These are phyloP conservation scores for Listrodromus nycthemerus DNA, from an alignment of 2,888 invertebrate species.

Conservation along the genomic window DNA sequence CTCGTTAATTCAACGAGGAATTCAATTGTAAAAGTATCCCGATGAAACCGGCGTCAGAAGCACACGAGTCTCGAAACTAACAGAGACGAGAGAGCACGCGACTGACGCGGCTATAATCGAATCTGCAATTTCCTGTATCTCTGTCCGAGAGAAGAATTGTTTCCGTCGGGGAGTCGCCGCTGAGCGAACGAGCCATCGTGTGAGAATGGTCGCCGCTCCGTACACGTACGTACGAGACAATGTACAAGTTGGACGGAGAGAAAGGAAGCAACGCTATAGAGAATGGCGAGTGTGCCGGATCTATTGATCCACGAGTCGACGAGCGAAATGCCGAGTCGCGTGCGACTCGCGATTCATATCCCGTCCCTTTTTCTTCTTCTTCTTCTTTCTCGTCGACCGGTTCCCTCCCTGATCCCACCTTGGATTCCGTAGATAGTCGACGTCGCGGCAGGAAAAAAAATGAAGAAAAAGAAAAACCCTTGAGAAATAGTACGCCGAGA, in stretches of 20 bases:
- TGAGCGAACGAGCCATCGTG: constrained; percentile 18
- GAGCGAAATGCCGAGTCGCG: constrained; percentile 42
- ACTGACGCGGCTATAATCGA: constrained; percentile 63
- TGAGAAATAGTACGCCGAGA: constrained; percentile 16
- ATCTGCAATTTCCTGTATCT: constrained; percentile 63
- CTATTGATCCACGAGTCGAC: constrained; percentile 54
- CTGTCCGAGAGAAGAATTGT: constrained; percentile 61
- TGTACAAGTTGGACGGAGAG: constrained; percentile 1
- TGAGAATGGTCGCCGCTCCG: constrained; percentile 18
- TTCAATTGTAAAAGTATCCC: constrained; percentile 37
- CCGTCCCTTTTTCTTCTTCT: constrained; percentile 12
- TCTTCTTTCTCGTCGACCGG: constrained; percentile 5
- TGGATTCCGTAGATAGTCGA: constrained; percentile 31
- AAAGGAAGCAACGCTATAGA: constrained; percentile 22
- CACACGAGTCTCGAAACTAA: constrained; percentile 27
- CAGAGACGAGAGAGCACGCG: constrained; percentile 18
- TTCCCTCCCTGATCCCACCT: constrained; percentile 5
- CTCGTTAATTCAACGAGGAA: constrained; percentile 27
- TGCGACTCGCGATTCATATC: constrained; percentile 44
- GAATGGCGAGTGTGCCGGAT: constrained; percentile 20
- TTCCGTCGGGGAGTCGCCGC: constrained; percentile 49
- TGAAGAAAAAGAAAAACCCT: constrained; percentile 3
- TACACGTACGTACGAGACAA: constrained; percentile 1
- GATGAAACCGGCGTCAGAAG: constrained; percentile 6
- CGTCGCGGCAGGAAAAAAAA: constrained; percentile 19